phyloP scores from a whole-genome alignment of 2,888 invertebrate genomes.

The Leucophenga montana region DNA sequence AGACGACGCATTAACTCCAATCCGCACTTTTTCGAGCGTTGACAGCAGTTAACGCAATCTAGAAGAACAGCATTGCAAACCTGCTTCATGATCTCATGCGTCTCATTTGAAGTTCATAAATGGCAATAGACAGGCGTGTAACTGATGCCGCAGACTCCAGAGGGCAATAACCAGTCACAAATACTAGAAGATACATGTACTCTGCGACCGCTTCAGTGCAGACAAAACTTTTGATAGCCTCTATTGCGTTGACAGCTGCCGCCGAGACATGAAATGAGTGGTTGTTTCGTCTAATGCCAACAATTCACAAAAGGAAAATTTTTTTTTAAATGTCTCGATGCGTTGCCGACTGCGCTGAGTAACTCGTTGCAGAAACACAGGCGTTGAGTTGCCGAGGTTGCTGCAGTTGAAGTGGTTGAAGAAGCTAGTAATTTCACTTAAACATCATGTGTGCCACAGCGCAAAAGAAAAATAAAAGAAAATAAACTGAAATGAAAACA shows the following conservation, averaged over 20 bases:
- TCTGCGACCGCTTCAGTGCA: neutral
- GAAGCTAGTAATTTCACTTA: conserved; percentile 25
- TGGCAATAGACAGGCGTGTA: conserved; percentile 5
- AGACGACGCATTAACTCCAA: neutral
- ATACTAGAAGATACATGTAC: conserved; percentile 45
- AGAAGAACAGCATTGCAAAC: neutral
- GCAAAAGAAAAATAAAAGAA: neutral
- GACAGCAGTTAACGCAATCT: neutral
- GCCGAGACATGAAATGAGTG: too few relatives aligned
- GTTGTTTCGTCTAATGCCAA: conserved; percentile 32
- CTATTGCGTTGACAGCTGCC: too few relatives aligned
- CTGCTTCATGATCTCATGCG: neutral
- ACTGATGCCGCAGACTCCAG: conserved; percentile 26
- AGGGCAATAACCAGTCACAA: conserved; percentile 36
- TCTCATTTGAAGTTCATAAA: neutral
- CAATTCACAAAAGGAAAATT: conserved; percentile 36
- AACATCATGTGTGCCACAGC: conserved; percentile 9
- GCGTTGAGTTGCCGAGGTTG: conserved; percentile 21
- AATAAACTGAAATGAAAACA: neutral
- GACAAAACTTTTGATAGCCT: neutral
- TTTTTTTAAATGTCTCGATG: conserved; percentile 12
- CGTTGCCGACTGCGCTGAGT: conserved; percentile 37
- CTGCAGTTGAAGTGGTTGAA: neutral
- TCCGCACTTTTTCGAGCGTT: neutral
- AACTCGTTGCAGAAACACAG: conserved; percentile 42